These are phyloP conservation scores for Paracanthobrama guichenoti DNA, from an alignment of 2,113 vertebrate genomes.

Conservation along the genomic window DNA sequence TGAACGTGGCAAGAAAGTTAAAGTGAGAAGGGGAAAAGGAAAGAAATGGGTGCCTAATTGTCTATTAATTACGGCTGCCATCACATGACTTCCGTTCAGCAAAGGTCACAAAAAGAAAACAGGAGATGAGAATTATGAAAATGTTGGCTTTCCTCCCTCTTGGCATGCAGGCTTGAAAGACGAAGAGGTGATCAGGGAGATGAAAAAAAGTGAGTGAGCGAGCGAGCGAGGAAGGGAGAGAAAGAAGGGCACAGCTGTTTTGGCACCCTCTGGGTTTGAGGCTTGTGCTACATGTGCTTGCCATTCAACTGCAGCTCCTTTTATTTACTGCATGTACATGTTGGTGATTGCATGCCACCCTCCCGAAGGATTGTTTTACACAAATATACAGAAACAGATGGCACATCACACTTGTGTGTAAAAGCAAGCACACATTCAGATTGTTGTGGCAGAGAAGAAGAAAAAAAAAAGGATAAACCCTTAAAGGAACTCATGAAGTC, in stretches of 20 bases:
- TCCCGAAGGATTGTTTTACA: conserved; percentile 29
- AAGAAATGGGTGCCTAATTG: conserved; percentile 58
- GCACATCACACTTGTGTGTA: conserved; percentile 20
- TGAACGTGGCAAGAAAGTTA: no score
- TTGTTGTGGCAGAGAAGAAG: background rate
- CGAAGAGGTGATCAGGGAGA: background rate
- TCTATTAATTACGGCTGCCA: conserved; percentile 53
- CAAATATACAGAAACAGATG: conserved; percentile 49
- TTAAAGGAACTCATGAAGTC: background rate
- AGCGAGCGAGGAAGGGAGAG: background rate
- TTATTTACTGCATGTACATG: conserved; percentile 27
- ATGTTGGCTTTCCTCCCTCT: conserved; percentile 37
- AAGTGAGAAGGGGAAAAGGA: background rate
- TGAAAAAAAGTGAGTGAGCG: background rate
- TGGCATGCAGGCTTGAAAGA: conserved; percentile 33
- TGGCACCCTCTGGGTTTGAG: conserved; percentile 22
- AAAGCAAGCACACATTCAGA: conserved; percentile 11
- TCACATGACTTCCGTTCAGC: conserved; percentile 38
- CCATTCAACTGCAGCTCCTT: conserved; percentile 17
- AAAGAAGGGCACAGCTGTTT: conserved; percentile 41
- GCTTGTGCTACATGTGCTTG: conserved; percentile 28
- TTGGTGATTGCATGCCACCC: conserved; percentile 6
- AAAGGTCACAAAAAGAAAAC: conserved; percentile 57
- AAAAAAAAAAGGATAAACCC: background rate
- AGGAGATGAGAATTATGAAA: conserved; percentile 61